Percentiles rank a stretch among this genome's conserved stretches.
Conservation (phyloP, 2,113 vertebrate species). For the Alouatta palliata region DNA sequence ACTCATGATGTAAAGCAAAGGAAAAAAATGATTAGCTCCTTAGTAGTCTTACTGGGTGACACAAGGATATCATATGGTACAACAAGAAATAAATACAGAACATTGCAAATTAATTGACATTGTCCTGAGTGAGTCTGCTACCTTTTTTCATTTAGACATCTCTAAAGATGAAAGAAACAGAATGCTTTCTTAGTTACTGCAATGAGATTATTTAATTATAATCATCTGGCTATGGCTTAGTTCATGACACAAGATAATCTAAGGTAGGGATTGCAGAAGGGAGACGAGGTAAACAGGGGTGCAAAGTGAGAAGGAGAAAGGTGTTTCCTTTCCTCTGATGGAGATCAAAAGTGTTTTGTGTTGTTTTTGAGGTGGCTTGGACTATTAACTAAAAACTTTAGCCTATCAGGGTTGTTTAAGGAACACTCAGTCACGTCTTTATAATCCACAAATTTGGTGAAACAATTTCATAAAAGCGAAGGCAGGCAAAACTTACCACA, state of each 20-base stretch:
- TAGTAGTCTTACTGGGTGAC: constrained; percentile 65
- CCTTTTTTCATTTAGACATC: constrained; percentile 63
- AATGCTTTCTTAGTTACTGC: constrained; percentile 54
- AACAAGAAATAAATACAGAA: constrained; percentile 69
- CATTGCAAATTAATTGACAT: constrained; percentile 62
- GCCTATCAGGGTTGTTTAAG: neutral
- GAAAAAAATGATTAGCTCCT: constrained; percentile 12
- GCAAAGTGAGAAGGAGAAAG: constrained; percentile 19
- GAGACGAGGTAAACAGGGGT: constrained; percentile 43
- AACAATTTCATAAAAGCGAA: neutral
- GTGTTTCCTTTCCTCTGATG: constrained; percentile 70
- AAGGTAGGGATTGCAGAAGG: constrained; percentile 15
- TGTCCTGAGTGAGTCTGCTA: constrained; percentile 57
- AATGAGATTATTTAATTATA: constrained; percentile 75
- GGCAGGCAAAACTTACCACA: neutral
- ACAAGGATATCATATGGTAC: constrained; percentile 73
- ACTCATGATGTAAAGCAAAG: neutral
- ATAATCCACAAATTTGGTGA: neutral
- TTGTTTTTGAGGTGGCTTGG: neutral
- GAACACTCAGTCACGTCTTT: neutral
- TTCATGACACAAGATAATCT: constrained; percentile 66
- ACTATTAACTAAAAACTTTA: neutral
- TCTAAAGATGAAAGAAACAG: constrained; percentile 75
- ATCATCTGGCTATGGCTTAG: constrained; percentile 74
- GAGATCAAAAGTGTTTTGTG: constrained; percentile 63